Conservation (phyloP, 1,140 invertebrate genomes). For the Drosophila orosa region DNA sequence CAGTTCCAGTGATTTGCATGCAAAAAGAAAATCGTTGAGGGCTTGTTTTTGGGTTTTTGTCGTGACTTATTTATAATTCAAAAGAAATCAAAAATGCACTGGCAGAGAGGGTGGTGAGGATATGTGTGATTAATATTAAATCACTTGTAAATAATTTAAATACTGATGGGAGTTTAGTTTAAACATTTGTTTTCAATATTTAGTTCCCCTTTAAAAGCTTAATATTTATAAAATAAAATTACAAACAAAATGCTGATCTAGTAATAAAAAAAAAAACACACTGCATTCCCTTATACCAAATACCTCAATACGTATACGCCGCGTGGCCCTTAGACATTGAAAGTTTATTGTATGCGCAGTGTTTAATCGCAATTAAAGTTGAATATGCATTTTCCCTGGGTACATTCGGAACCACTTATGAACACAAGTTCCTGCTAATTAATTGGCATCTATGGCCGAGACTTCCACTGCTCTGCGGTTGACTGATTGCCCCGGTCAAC, state of each 20-base stretch:
- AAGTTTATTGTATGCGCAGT: constrained; percentile 23
- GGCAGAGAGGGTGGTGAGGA: background rate
- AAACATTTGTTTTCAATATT: background rate
- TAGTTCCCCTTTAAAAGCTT: background rate
- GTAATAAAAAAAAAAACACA: too few relatives aligned
- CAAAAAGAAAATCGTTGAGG: constrained; percentile 35
- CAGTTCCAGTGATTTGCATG: constrained; percentile 42
- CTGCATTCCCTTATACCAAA: background rate
- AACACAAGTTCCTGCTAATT: constrained; percentile 31
- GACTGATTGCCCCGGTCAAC: constrained; percentile 36
- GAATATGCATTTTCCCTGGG: constrained; percentile 12
- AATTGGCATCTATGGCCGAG: constrained; percentile 40
- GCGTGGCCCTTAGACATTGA: background rate
- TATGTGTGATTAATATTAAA: constrained; percentile 11
- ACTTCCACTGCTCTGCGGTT: constrained; percentile 32
- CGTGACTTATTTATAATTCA: constrained; percentile 28
- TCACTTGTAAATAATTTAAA: background rate
- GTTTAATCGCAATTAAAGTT: constrained; percentile 36
- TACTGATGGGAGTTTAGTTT: background rate
- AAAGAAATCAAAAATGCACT: constrained; percentile 12
- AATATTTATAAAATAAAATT: background rate
- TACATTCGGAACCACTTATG: constrained; percentile 20
- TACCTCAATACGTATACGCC: constrained; percentile 48
- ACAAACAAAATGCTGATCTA: background rate
- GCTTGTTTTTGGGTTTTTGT: constrained; percentile 26